These are phyloP conservation scores for Phodopus roborovskii DNA, from an alignment of 2,113 vertebrate species.

Conservation along the genomic window DNA sequence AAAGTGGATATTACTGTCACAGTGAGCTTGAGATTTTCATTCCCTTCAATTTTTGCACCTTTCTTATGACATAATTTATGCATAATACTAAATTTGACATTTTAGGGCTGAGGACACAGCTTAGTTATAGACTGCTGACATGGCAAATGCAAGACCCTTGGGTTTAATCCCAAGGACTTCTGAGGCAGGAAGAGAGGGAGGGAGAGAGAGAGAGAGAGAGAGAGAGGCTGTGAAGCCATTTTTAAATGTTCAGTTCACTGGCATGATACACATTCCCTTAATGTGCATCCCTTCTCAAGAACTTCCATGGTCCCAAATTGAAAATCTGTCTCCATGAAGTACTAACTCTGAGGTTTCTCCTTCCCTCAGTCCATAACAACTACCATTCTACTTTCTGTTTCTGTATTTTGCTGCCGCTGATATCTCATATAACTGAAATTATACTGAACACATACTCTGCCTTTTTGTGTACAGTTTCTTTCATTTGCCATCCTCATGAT, in stretches of 20 bases:
- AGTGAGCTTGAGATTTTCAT: not conserved
- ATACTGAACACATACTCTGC: too few species aligned
- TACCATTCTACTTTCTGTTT: not conserved
- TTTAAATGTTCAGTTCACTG: not conserved
- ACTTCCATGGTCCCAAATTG: not conserved
- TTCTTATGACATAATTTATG: slow-evolving; percentile 30
- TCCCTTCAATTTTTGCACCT: not conserved
- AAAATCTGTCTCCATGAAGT: not conserved
- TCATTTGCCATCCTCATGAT: not conserved
- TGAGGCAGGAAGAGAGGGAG: not conserved
- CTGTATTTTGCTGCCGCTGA: too few species aligned
- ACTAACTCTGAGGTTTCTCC: too few species aligned
- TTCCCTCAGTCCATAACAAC: not conserved
- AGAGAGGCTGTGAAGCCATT: not conserved
- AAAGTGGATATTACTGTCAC: slow-evolving; percentile 20
- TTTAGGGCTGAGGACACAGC: not conserved
- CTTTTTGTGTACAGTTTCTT: not conserved
- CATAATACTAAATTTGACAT: slow-evolving; percentile 26
- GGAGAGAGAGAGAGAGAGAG: too few species aligned
- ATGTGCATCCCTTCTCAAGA: not conserved
- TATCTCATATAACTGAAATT: too few species aligned
- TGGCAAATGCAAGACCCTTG: not conserved
- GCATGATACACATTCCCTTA: not conserved
- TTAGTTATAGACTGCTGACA: not conserved
- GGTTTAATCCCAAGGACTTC: not conserved